Evolutionary conservation across 2,113 vertebrate genomes (phyloP).

Genomic region (Alethe diademata): DNA sequence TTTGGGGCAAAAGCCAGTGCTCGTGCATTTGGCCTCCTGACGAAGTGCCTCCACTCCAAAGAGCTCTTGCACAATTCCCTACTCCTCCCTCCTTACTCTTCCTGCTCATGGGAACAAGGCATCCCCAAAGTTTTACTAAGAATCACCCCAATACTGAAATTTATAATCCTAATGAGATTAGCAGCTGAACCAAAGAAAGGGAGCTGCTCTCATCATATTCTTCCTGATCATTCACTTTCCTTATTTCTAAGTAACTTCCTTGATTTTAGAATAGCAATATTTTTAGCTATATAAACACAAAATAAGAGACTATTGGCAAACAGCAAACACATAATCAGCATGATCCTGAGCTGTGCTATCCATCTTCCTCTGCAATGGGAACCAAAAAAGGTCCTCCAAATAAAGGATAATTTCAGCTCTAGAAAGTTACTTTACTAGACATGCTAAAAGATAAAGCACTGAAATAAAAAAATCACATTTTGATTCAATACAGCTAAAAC

Average conservation of each 20-base stretch:
- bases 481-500: constrained; percentile 26
- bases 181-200: neutral
- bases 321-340: neutral
- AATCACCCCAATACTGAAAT: neutral
- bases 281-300: neutral
- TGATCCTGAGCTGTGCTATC: neutral
- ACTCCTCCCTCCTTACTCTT: neutral
- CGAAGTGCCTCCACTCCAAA: neutral
- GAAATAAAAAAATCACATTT: constrained; percentile 19
- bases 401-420: neutral
- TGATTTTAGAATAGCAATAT: neutral
- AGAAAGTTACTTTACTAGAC: neutral
- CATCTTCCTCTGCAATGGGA: neutral
- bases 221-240: neutral
- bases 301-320: neutral
- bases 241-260: neutral
- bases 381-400: neutral
- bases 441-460: neutral
- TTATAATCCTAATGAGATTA: neutral
- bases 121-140: neutral
- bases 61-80: neutral
- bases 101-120: neutral
- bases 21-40: neutral
- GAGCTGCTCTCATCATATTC: neutral
- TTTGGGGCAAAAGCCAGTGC: neutral